phyloP scores from a whole-genome alignment of 2,113 vertebrate genomes.

The Lophura nycthemera region DNA sequence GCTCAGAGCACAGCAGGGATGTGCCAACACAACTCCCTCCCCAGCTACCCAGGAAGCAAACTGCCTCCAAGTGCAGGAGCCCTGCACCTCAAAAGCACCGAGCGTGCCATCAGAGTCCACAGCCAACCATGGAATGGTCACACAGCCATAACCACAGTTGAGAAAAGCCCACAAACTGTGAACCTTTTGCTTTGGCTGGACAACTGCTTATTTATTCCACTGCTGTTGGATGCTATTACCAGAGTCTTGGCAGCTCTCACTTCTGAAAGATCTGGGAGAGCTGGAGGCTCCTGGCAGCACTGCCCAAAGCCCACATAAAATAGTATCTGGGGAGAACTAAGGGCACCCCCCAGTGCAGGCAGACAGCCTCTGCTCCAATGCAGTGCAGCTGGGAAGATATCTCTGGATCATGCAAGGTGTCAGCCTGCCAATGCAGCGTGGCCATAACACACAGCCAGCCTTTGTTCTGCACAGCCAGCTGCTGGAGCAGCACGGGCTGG shows the following conservation, averaged over 20 bases:
- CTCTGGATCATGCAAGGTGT: not conserved
- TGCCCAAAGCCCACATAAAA: not conserved
- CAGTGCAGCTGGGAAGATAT: not conserved
- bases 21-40: not conserved
- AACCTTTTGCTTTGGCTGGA: not conserved
- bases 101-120: not conserved
- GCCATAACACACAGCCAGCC: not conserved
- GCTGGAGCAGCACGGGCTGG: not conserved
- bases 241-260: not conserved
- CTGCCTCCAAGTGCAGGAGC: not conserved
- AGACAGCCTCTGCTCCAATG: not conserved
- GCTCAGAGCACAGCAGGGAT: not conserved
- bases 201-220: not conserved
- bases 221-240: not conserved
- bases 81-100: not conserved
- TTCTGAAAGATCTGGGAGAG: not conserved
- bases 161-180: not conserved
- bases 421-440: not conserved
- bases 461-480: slow-evolving; percentile 42
- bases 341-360: not conserved
- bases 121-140: not conserved
- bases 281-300: not conserved
- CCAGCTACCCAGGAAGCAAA: not conserved
- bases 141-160: not conserved
- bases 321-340: not conserved